phyloP scores from a whole-genome alignment of 2,888 invertebrate species.

The Melikaiella ostensackeni region DNA sequence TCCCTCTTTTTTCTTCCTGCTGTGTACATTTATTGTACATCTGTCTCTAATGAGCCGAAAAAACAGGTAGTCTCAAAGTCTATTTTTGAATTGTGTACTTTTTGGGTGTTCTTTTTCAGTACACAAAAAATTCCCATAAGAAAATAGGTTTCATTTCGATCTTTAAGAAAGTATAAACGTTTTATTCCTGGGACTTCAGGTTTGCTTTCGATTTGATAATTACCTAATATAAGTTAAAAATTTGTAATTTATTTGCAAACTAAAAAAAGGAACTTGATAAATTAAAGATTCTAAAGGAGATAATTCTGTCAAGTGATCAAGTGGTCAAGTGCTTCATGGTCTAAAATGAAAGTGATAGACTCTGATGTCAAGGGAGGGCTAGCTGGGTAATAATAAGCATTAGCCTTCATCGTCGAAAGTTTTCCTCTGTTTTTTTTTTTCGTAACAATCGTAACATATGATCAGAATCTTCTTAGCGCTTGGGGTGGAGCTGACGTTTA shows the following conservation, averaged over 20 bases:
- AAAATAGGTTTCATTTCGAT: too few relatives aligned
- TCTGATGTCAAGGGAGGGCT: neutral
- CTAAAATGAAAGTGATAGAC: neutral
- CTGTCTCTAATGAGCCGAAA: too few relatives aligned
- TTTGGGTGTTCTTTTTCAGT: too few relatives aligned
- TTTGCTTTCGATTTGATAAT: too few relatives aligned
- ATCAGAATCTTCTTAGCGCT: neutral
- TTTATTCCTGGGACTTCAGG: too few relatives aligned
- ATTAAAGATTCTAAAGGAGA: neutral
- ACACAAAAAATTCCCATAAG: too few relatives aligned
- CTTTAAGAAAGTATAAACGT: too few relatives aligned
- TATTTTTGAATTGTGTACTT: too few relatives aligned
- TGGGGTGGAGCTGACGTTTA: neutral
- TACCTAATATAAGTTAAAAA: too few relatives aligned
- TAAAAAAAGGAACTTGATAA: neutral
- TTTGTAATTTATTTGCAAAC: neutral
- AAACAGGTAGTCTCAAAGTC: too few relatives aligned
- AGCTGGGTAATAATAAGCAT: conserved; percentile 18
- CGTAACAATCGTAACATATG: neutral
- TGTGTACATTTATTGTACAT: too few relatives aligned
- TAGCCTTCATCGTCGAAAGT: neutral
- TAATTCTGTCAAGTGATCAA: neutral
- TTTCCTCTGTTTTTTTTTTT: neutral
- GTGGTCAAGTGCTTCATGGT: neutral
- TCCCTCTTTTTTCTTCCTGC: too few relatives aligned